Base-by-base conservation (phyloP, 2,888 invertebrate species). In the Agrotis clavis region DNA sequence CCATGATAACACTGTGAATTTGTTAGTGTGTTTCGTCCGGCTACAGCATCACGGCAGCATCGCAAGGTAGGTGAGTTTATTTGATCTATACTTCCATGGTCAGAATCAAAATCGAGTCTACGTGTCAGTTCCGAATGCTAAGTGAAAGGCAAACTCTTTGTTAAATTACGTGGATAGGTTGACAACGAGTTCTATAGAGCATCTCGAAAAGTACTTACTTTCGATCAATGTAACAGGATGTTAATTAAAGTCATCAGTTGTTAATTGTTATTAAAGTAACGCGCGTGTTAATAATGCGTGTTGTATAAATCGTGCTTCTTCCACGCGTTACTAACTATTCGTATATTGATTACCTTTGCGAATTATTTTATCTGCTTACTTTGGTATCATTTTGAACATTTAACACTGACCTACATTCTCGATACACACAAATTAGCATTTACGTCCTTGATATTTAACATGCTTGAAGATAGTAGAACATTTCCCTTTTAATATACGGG, bases 131-230 rank as follows among this genome's bases (percentile, higher is more conserved):
- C 87, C 90, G 92, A 94, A 91, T 92, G 92, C 89, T 92, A 92
- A 95, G 95, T 96, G 95, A 96, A 96, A 96, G 95, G 95, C 91
- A 89, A 93, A 94, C 92, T 94, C 95, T 94, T 94, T 94, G 94
- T 92, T 92, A 90, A 92, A 94, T 92, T 92, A 93, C 92, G 90
- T 90, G 89, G 85, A 88, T 90, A 86, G 88, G 82, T 89, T 92
- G 89, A 89, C 89, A 91, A 91, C 90, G 83, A 88, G 86, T 87
- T 87, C 87, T 83, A 82, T 83, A 86, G 81, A 86, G 83, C 87
- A 83, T 87, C 82, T 83, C 68, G 65, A 66, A 67, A 73, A 77
- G 71, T 74, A 72, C 79, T 74, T 73, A 82, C 77, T 80, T 84
- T 83, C 71, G 69, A 79, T 77, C 54, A 63, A 56, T 63, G 61